Conservation (phyloP, 2,113 vertebrate species). For the Ophthalmolycus amberensis region DNA sequence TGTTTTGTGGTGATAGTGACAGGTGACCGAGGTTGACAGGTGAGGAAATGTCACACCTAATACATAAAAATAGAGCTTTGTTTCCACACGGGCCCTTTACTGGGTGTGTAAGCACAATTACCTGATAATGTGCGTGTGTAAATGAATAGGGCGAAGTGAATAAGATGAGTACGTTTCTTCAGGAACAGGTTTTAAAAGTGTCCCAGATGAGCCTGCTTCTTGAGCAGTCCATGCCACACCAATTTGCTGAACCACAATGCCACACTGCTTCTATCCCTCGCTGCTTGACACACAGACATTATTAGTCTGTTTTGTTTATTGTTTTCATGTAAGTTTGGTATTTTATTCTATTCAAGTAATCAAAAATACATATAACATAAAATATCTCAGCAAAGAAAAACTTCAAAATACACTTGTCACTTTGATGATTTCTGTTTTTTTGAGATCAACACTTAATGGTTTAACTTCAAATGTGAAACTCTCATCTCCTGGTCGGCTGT, state of each 20-base stretch:
- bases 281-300: not conserved
- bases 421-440: not conserved
- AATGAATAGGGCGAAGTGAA: not conserved
- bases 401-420: not conserved
- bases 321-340: not conserved
- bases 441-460: not conserved
- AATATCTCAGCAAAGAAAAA: not conserved
- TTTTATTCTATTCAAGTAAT: not conserved
- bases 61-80: not conserved
- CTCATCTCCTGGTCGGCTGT: constrained; percentile 4
- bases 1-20: not conserved
- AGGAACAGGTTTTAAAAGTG: not conserved
- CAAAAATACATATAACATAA: not conserved
- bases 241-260: not conserved
- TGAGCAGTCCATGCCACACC: no score
- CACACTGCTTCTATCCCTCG: not conserved
- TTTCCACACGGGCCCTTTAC: not conserved
- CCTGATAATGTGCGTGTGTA: not conserved
- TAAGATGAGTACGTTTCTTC: not conserved
- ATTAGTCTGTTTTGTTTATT: not conserved
- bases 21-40: constrained; percentile 15
- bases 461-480: not conserved
- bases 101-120: not conserved
- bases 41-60: not conserved
- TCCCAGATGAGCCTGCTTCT: not conserved